Base-by-base conservation (phyloP, 2,797 vertebrate genomes). In the Rousettus madagascariensis region DNA sequence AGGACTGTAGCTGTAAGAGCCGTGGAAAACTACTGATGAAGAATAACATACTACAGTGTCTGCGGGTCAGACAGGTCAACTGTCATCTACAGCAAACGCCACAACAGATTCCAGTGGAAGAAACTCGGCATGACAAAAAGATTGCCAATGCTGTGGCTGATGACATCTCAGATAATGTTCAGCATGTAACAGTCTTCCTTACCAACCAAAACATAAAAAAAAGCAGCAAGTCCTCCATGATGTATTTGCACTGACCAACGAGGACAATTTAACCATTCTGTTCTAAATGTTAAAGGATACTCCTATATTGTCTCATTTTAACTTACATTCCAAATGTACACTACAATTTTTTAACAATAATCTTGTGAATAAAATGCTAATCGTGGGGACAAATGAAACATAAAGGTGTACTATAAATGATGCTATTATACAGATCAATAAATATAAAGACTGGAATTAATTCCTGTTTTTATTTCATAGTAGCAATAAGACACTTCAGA, bases 241-340 rank as follows among this genome's bases (percentile, higher is more conserved):
- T 82, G 72, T 90, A 33, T 49, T 65, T 87, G 4, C 26, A 74
- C 33, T 82, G 30, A 87, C 5, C 20, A 71, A 89, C 33, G 75
- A 83, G 9, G 16, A 82, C 57, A 17, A 79, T 53, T 77, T 78
- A 79, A 84, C 3, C 33, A 85, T 83, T 78, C 55, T 85, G 33
- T 82, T 94, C 30, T 55, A 87, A 63, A 72, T 90, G 63, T 8
- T 91, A 86, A 83, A 49, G 46, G n/a, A 80, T 59, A 95, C 91
- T 66, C 2, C 20, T 89, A 80, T 91, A 77, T n/a, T 80, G 41
- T 69, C 11, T 94, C 93, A 94, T 87, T 93, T 96, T 75, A 95
- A 74, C 1, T 78, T 91, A 53, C 5, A 75, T 78, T 96, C 46
- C 33, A 85, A 61, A 46, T 84, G 8, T 22, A 51, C 30, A 71